Percentiles rank a stretch among this genome's conserved stretches.
Evolutionary conservation across 2,888 invertebrate species (phyloP).

Genomic region (Eremobia ochroleuca): DNA sequence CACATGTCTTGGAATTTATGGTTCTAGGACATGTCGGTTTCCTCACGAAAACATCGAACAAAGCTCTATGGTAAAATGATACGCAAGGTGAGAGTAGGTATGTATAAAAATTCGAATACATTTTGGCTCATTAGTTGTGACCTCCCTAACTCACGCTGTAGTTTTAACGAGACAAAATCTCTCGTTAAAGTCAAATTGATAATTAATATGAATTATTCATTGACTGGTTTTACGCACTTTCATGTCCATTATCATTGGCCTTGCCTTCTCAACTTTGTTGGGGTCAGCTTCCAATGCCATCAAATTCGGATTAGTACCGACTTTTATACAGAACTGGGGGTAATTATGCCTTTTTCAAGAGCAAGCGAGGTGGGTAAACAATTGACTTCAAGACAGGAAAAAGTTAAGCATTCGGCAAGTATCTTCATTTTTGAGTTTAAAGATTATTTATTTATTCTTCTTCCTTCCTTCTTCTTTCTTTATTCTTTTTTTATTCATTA

Average conservation of each 20-base stretch:
- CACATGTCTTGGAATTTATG: too few relatives aligned
- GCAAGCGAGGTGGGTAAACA: neutral
- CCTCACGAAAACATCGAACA: neutral
- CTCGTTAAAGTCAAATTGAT: neutral
- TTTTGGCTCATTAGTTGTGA: conserved; percentile 6
- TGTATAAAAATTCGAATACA: neutral
- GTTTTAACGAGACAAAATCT: conserved; percentile 1
- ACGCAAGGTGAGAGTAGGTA: neutral
- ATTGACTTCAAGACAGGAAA: too few relatives aligned
- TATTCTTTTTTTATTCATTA: too few relatives aligned
- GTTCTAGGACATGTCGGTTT: too few relatives aligned
- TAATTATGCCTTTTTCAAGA: neutral
- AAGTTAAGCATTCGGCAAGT: too few relatives aligned
- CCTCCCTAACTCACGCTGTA: neutral
- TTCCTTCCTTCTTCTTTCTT: too few relatives aligned
- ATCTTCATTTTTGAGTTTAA: too few relatives aligned
- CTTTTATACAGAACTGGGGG: neutral
- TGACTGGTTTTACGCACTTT: neutral
- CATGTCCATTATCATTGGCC: neutral
- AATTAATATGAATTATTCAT: neutral
- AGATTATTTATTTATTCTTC: too few relatives aligned
- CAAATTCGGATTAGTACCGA: too few relatives aligned
- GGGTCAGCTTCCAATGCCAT: neutral
- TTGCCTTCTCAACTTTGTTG: too few relatives aligned
- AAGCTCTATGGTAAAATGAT: neutral